Conservation (phyloP, 2,888 invertebrate genomes). For the Lysandra coridon region DNA sequence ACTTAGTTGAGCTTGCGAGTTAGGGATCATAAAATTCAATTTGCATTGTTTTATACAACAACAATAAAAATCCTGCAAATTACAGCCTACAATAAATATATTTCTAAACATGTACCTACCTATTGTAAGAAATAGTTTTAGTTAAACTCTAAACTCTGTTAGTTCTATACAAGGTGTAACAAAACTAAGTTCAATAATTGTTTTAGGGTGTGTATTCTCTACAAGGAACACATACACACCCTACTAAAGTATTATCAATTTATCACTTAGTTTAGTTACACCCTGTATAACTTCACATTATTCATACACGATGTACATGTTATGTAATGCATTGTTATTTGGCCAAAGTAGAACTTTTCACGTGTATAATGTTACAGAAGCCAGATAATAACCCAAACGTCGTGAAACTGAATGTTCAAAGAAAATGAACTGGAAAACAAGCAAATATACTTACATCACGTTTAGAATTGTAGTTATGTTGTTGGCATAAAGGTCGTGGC, state of each 20-base stretch:
- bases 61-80: no score
- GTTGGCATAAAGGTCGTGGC: background rate
- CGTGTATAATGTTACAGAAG: slow-evolving; percentile 24
- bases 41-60: no score
- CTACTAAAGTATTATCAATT: no score
- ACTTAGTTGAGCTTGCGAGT: no score
- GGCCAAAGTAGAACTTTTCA: slow-evolving; percentile 27
- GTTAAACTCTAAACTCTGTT: background rate
- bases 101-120: no score
- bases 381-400: background rate
- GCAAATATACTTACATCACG: background rate
- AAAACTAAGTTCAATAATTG: no score
- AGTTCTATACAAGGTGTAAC: background rate
- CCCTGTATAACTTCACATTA: background rate
- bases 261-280: no score
- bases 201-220: no score
- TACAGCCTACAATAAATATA: no score
- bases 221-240: no score
- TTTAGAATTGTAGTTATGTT: background rate
- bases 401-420: slow-evolving; percentile 13
- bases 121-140: background rate
- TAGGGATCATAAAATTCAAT: no score
- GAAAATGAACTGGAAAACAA: slow-evolving; percentile 12
- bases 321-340: background rate
- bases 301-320: background rate